Percentiles rank a stretch among this genome's conserved stretches.
phyloP scores from a whole-genome alignment of 2,113 vertebrate genomes.

The Xenopus tropicalis region DNA sequence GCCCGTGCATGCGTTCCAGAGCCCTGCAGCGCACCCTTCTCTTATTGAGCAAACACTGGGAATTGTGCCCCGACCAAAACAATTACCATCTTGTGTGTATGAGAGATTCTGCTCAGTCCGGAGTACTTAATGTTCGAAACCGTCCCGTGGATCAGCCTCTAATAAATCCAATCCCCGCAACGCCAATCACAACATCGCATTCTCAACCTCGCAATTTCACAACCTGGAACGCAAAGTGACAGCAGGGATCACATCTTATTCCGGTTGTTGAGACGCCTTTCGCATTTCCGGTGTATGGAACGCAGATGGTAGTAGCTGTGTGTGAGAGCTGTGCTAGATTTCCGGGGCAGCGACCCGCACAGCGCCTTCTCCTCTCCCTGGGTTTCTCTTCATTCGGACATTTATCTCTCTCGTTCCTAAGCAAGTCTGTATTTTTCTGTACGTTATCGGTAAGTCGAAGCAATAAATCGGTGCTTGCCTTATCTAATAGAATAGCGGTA shows the following conservation, averaged over 20 bases:
- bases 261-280: background rate
- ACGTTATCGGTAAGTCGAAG: background rate
- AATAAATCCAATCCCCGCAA: background rate
- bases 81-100: background rate
- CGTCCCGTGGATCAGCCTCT: background rate
- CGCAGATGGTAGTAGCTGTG: slow-evolving; percentile 27
- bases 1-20: background rate
- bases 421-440: background rate
- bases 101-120: background rate
- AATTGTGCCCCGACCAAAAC: too few relatives aligned
- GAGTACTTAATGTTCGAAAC: background rate
- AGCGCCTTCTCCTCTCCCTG: background rate
- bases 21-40: background rate
- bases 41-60: background rate
- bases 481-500: background rate
- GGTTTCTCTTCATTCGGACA: slow-evolving; percentile 24
- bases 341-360: slow-evolving; percentile 20
- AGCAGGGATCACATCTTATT: background rate
- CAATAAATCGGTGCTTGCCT: background rate
- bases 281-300: slow-evolving; percentile 32
- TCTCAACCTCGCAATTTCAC: background rate
- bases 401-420: background rate
- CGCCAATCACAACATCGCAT: background rate
- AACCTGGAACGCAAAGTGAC: slow-evolving; percentile 11
- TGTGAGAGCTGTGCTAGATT: slow-evolving; percentile 2